Evolutionary conservation across 2,888 invertebrate species (phyloP), one percentile per base, ranked within the genome.

Genomic region (Glaucopsyche alexis): DNA sequence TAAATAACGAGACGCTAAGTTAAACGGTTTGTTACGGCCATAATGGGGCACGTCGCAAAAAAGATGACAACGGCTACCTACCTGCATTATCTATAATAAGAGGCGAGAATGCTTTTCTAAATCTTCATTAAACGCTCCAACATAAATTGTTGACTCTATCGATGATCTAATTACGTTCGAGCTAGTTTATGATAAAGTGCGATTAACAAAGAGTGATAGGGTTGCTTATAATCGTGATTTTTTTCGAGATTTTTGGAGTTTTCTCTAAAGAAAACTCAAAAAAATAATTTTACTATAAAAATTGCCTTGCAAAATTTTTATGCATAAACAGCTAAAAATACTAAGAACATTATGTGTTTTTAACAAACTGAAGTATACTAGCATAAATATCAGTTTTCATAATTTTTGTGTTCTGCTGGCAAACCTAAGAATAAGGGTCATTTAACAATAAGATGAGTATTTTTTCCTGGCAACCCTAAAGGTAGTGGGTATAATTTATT

Each of bases 61-160:
- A 83, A 83, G 86, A 86, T 85, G 86, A 87, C 84, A 83, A 77
- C 79, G 81, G 84, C 85, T 84, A 85, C 85, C 85, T 84, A 85
- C 85, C 85, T 82, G 82, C 85, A 60, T 29, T 60, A 29, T 60
- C 60, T 60, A 86, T 85, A 83, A 84, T 79, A 83, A 83, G 79
- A 76, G 74, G 76, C 74, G 55, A 64, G 72, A 75, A 73, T 73
- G 75, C 75, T 77, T 78, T 74, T 77, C 83, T 83, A 83, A 91
- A 90, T 91, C 91, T 92, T 91, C 90, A 91, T 91, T 91, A 91
- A 77, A 79, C 81, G 77, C 79, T 77, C 75, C 77, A 77, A 86
- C 79, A 85, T 90, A 89, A 87, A 87, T 91, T 84, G 83, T 83
- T 78, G 76, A 79, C 77, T 72, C 75, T 80, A 90, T 91, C 90